phyloP scores from a whole-genome alignment of 2,797 vertebrate species.

The Rhinella marina region DNA sequence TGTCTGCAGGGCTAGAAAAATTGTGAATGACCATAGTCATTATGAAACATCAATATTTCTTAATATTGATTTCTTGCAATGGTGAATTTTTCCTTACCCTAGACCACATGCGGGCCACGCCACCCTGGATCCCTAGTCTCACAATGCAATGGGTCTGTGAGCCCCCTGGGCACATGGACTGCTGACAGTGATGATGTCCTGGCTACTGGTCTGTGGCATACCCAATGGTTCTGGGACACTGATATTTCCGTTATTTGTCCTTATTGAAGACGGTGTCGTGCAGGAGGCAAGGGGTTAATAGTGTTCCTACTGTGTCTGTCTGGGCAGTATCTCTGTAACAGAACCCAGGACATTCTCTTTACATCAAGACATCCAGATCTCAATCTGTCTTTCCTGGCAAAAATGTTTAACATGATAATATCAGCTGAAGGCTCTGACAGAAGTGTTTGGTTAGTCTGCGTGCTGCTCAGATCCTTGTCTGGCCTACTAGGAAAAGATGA shows the following conservation, averaged over 20 bases:
- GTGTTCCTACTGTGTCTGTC: slow-evolving; percentile 21
- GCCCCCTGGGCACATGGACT: neutral
- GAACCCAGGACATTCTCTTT: slow-evolving; percentile 46
- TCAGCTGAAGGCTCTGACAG: slow-evolving; percentile 38
- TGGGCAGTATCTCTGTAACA: slow-evolving; percentile 30
- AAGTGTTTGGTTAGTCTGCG: slow-evolving; percentile 43
- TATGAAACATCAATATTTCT: neutral
- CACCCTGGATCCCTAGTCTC: neutral
- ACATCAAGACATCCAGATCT: slow-evolving; percentile 43
- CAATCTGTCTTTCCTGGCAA: slow-evolving; percentile 55
- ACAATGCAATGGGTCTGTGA: no score
- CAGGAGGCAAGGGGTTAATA: slow-evolving; percentile 26
- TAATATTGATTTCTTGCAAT: neutral
- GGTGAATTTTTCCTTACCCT: neutral
- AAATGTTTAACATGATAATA: slow-evolving; percentile 42
- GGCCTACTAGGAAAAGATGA: slow-evolving; percentile 31
- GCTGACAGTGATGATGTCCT: neutral
- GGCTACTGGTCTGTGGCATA: neutral
- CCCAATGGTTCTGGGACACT: no score
- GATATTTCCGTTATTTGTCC: neutral
- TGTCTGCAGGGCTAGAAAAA: no score
- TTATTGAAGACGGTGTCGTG: neutral
- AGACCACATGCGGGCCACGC: neutral
- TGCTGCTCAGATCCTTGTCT: slow-evolving; percentile 12
- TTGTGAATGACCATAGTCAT: no score